Base-by-base conservation (phyloP, 2,113 vertebrate species). In the Ifrita kowaldi region DNA sequence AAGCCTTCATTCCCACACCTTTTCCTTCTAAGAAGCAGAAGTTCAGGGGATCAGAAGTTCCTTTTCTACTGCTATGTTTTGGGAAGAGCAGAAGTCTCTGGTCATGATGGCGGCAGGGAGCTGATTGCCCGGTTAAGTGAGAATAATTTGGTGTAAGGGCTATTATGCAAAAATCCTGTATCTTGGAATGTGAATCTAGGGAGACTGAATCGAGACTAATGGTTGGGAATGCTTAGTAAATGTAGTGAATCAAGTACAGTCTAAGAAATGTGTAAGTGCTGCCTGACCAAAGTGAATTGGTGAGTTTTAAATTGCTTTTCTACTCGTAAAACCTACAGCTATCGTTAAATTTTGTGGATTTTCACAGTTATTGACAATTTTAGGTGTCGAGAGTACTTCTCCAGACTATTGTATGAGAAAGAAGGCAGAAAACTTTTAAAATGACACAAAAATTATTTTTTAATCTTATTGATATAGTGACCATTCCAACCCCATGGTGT, bases 401-500 rank as follows among this genome's bases (percentile, higher is more conserved):
- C 1, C 33, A 63, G 3, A 63, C 9, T 84, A 5, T 8, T 22
- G 6, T 32, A 10, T 22, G 21, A 89, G 24, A 71, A 84, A 78
- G 27, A 81, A 28, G 46, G 11, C 19, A 67, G 26, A 32, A 10
- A 86, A 19, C 4, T 22, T 62, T 69, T 24, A 7, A 52, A 70
- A 60, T 60, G 0, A 23, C 3, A 33, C 11, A 52, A 4, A 24
- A 69, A 35, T 2, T 47, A 13, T 7, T 24, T 87, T 82, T 90
- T 50, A 9, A n/a, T 12, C 2, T 64, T 50, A 15, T 19, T 75
- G 13, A 47, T 75, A 14, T 6, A 1, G 16, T 64, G 28, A 15
- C 0, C 2, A 10, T 85, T 89, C 23, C 37, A 73, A 2, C 5
- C 3, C 5, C 3, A 13, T 9, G 5, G 2, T 41, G 3, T 52